Evolutionary conservation across 2,113 vertebrate species (phyloP).

Genomic region (Piaya cayana): DNA sequence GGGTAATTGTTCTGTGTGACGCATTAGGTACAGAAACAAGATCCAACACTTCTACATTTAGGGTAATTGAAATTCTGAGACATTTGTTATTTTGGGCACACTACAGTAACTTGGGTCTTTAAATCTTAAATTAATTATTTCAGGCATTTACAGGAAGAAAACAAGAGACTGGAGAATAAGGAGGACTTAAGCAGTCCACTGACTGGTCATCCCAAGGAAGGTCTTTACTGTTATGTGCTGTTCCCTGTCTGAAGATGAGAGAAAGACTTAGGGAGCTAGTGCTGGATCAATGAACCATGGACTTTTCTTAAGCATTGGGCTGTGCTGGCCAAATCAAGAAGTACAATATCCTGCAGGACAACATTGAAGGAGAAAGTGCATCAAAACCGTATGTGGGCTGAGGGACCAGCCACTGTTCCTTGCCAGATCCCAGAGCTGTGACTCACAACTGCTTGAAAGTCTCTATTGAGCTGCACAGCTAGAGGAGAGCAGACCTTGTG

Average conservation of each 20-base stretch:
- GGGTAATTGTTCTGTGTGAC: slow-evolving; percentile 69
- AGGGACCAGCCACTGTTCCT: background rate
- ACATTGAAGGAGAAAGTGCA: background rate
- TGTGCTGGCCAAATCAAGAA: background rate
- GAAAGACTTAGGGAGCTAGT: background rate
- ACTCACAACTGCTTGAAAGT: background rate
- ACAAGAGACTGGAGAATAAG: background rate
- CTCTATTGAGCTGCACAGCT: background rate
- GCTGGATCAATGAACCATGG: background rate
- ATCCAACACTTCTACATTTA: slow-evolving; percentile 72
- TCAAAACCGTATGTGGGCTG: background rate
- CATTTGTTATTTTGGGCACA: slow-evolving; percentile 75
- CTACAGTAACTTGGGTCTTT: slow-evolving; percentile 67
- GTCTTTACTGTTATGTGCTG: background rate
- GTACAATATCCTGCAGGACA: background rate
- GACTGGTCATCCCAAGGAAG: background rate
- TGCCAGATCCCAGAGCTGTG: background rate
- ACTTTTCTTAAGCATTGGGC: background rate
- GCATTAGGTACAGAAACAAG: slow-evolving; percentile 64
- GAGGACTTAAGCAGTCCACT: background rate
- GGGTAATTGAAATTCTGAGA: slow-evolving; percentile 78
- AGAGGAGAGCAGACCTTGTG: background rate
- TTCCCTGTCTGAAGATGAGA: background rate
- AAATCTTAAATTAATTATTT: slow-evolving; percentile 72
- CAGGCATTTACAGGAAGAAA: slow-evolving; percentile 68